Evolutionary conservation across 2,113 vertebrate genomes (phyloP), one percentile per base, ranked within the genome.

Genomic region (Alaudala cheleensis): DNA sequence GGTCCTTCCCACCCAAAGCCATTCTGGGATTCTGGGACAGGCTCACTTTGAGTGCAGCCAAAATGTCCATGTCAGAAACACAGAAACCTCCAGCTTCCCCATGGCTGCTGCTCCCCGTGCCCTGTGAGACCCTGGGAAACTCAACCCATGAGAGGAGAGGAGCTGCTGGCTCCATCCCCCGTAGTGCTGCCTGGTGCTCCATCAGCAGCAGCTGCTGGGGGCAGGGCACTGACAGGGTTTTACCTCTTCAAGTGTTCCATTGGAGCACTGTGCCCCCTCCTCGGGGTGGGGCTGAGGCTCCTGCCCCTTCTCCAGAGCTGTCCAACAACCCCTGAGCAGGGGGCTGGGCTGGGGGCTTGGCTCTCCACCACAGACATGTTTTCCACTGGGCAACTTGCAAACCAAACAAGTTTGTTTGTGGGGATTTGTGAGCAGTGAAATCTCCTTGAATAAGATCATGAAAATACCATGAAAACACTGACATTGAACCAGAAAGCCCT

Each of bases 141-240:
- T 13, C 70, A 40, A 9, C 14, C 4, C 57, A 0, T 2, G 15
- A 7, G 11, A 2, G 65, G 76, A 4, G 11, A 0, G 9, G 7
- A 37, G 76, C 33, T 28, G 28, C 4, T 6, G 42, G 23, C 56
- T 11, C 42, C 29, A 14, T 23, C 11, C 44, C 19, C 8, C 5
- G 0, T 0, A 5, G 54, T 0, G 39, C 5, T 6, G 5, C 57
- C 26, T 21, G 56, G 25, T 10, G 9, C 33, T 24, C 25, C 5
- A 6, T 0, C 37, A 61, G 49, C 73, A 90, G 82, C 53, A 24
- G 9, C 11, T 7, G 26, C 49, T 1, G 10, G 19, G 19, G 1
- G 1, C 47, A n/a, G 47, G 31, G 26, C 22, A 12, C 44, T 2
- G 0, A 4, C 21, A 22, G 31, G 11, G 15, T 67, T 24, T n/a